A percentile compares a stretch with the other conserved stretches of the same genome.
phyloP scores from a whole-genome alignment of 2,888 invertebrate genomes.

The Drosophila nr. medialis region DNA sequence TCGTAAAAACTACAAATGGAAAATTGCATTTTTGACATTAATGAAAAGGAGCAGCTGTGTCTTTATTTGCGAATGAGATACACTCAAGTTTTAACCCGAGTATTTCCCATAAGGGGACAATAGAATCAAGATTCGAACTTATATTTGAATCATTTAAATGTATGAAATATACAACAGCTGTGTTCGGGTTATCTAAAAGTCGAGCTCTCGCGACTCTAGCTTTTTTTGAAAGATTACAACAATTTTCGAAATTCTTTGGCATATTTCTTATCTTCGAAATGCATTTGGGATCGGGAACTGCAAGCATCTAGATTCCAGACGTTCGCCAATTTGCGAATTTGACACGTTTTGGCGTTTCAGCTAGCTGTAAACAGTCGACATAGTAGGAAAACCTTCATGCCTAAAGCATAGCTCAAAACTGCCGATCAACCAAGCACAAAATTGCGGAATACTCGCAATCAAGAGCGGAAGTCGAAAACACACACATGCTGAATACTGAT shows the following conservation, averaged over 20 bases:
- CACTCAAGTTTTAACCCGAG: background rate
- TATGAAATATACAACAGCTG: background rate
- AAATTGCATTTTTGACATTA: background rate
- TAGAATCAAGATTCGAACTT: background rate
- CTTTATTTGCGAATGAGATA: background rate
- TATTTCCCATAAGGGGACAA: background rate
- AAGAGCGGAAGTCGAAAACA: slow-evolving; percentile 25
- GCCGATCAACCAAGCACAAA: slow-evolving; percentile 16
- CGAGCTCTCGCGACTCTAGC: background rate
- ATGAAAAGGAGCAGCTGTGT: background rate
- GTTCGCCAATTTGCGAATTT: slow-evolving; percentile 13
- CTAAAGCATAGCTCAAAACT: slow-evolving; percentile 6
- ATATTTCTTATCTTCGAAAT: background rate
- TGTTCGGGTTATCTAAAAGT: background rate
- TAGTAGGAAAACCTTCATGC: slow-evolving; percentile 17
- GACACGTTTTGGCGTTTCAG: slow-evolving; percentile 37
- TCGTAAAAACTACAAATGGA: background rate
- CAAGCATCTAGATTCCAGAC: background rate
- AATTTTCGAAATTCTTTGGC: background rate
- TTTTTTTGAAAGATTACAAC: background rate
- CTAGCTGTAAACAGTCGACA: slow-evolving; percentile 1
- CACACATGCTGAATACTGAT: background rate
- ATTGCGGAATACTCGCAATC: slow-evolving; percentile 18
- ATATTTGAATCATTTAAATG: background rate
- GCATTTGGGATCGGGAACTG: slow-evolving; percentile 5